phyloP scores from a whole-genome alignment of 2,797 vertebrate genomes.

The Pogoniulus pusillus region DNA sequence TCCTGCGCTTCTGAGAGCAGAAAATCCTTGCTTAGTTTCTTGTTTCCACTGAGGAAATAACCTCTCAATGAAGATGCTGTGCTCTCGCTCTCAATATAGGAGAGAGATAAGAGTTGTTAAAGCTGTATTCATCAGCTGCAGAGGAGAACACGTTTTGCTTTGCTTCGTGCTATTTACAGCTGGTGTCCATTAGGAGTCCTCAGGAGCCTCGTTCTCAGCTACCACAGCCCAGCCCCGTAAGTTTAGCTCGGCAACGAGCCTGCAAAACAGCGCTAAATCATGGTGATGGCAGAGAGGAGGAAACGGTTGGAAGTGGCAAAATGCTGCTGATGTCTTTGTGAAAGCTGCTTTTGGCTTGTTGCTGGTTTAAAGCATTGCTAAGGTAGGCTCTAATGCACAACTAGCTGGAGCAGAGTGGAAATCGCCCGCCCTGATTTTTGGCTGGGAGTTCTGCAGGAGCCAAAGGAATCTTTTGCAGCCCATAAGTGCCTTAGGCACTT shows the following conservation, averaged over 20 bases:
- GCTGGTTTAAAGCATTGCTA: background rate
- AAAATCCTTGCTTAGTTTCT: background rate
- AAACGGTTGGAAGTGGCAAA: constrained; percentile 40
- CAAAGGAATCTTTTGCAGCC: background rate
- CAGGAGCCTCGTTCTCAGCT: constrained; percentile 66
- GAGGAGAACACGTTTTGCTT: constrained; percentile 36
- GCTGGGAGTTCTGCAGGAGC: background rate
- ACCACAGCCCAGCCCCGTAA: constrained; percentile 37
- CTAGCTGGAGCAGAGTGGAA: background rate
- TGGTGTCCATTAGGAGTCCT: constrained; percentile 71
- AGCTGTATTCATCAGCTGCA: constrained; percentile 45
- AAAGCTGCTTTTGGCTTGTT: background rate
- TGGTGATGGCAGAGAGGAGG: constrained; percentile 38
- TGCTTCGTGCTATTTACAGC: constrained; percentile 68
- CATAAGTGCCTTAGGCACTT: background rate
- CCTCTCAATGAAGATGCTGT: background rate
- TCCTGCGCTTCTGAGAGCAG: background rate
- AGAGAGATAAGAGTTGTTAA: constrained; percentile 55
- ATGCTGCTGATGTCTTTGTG: constrained; percentile 15
- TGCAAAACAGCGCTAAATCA: constrained; percentile 68
- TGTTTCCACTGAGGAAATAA: background rate
- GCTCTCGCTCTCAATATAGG: background rate
- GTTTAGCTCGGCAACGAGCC: constrained; percentile 58
- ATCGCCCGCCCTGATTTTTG: background rate
- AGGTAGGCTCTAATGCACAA: background rate